phyloP scores from a whole-genome alignment of 2,113 vertebrate genomes.

The Apus apus region DNA sequence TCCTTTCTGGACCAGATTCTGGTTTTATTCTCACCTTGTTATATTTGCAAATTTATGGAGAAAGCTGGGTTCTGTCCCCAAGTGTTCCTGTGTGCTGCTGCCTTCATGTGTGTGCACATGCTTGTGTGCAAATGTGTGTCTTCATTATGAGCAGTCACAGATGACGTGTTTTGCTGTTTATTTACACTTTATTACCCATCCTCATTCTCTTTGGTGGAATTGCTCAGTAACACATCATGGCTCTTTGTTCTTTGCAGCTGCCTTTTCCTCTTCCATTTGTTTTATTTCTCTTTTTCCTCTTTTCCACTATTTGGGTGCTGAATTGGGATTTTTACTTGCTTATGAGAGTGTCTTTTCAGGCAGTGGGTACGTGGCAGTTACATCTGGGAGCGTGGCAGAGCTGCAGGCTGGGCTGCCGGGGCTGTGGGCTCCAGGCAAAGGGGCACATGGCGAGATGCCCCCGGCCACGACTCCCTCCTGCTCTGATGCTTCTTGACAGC shows the following conservation, averaged over 20 bases:
- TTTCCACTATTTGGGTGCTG: not conserved
- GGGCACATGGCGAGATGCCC: not conserved
- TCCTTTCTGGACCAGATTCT: not conserved
- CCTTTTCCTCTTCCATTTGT: not conserved
- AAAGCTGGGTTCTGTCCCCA: not conserved
- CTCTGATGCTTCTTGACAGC: conserved; percentile 37
- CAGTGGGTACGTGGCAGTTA: not conserved
- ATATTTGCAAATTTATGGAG: not conserved
- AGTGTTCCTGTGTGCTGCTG: not conserved
- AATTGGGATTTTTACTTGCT: not conserved
- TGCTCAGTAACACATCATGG: not conserved
- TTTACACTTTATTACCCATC: not conserved
- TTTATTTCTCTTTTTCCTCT: not conserved
- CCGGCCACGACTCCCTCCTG: not conserved
- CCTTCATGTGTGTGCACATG: not conserved
- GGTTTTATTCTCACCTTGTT: not conserved
- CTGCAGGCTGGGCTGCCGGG: not conserved
- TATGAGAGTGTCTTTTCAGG: not conserved
- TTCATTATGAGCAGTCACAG: rapidly evolving
- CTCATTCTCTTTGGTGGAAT: not conserved
- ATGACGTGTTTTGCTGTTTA: not conserved
- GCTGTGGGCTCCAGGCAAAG: rapidly evolving
- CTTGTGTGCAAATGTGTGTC: not conserved
- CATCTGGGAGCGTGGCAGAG: rapidly evolving
- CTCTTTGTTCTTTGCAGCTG: not conserved